A percentile compares a stretch with the other conserved stretches of the same genome.
These are phyloP conservation scores for Sebastes iracundus DNA, from an alignment of 2,797 vertebrate genomes.

Conservation along the genomic window DNA sequence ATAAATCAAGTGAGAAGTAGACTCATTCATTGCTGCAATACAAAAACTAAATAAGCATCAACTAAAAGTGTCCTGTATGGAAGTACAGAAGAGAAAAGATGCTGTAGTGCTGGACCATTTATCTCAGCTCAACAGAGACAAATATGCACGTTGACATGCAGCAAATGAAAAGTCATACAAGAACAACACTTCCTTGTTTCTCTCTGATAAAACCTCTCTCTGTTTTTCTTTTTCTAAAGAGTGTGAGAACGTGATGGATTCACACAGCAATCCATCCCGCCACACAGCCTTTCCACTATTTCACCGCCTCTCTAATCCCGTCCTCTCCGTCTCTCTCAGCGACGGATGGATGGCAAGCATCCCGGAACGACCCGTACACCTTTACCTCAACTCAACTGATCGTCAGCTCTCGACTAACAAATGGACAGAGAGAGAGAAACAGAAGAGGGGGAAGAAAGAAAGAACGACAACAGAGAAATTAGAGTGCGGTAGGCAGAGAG, in stretches of 20 bases:
- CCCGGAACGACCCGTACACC: conserved; percentile 12
- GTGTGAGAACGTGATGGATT: conserved; percentile 40
- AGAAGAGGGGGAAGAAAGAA: background rate
- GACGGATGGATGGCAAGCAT: conserved; percentile 42
- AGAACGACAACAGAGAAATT: conserved; percentile 24
- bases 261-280: conserved; percentile 43
- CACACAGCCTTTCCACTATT: conserved; percentile 34
- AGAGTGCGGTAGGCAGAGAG: conserved; percentile 18
- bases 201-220: conserved; percentile 13
- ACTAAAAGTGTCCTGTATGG: background rate
- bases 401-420: conserved; percentile 24
- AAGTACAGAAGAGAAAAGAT: background rate
- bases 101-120: background rate
- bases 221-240: background rate
- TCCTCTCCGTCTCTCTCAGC: conserved; percentile 13
- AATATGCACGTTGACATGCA: conserved; percentile 16
- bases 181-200: conserved; percentile 26
- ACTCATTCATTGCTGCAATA: too few species aligned
- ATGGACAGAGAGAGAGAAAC: background rate
- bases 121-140: background rate
- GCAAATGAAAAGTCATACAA: conserved; percentile 37
- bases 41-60: background rate
- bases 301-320: conserved; percentile 35
- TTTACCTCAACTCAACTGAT: conserved; percentile 39
- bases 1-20: too few species aligned